Conservation (phyloP, 2,888 invertebrate genomes). For the Elmis aenea region DNA sequence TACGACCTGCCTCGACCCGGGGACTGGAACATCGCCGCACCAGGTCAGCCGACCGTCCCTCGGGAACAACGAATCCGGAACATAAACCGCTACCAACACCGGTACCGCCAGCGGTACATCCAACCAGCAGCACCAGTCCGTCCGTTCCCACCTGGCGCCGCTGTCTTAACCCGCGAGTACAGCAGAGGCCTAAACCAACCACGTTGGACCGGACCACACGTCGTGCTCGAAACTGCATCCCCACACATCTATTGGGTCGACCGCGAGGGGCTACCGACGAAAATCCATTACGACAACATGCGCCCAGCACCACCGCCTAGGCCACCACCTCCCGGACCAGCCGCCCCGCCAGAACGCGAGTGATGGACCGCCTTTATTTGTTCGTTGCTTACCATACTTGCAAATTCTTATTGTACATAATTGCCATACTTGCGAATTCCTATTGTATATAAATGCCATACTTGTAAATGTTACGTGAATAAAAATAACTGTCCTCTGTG, state of each 20-base stretch:
- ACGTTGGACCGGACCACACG: conserved; percentile 4
- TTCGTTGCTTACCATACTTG: too few relatives aligned
- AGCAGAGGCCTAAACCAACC: not conserved
- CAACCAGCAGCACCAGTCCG: not conserved
- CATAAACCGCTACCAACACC: not conserved
- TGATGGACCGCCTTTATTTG: too few relatives aligned
- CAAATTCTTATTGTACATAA: too few relatives aligned
- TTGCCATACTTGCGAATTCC: too few relatives aligned
- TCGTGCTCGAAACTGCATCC: not conserved
- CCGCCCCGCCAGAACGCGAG: not conserved
- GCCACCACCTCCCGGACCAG: conserved; percentile 1
- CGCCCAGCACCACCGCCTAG: too few relatives aligned
- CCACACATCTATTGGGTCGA: not conserved
- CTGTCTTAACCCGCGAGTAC: not conserved
- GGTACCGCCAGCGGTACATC: not conserved
- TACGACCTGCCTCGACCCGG: conserved; percentile 14
- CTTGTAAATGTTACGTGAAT: too few relatives aligned
- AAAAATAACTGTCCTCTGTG: too few relatives aligned
- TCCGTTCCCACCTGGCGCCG: not conserved
- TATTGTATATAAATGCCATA: too few relatives aligned
- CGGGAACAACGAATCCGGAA: not conserved
- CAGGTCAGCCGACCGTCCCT: not conserved
- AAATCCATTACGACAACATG: conserved; percentile 1
- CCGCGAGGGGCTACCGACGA: not conserved
- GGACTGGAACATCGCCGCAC: conserved; percentile 6